phyloP scores from a whole-genome alignment of 2,797 vertebrate genomes.

The Danio aesculapii region DNA sequence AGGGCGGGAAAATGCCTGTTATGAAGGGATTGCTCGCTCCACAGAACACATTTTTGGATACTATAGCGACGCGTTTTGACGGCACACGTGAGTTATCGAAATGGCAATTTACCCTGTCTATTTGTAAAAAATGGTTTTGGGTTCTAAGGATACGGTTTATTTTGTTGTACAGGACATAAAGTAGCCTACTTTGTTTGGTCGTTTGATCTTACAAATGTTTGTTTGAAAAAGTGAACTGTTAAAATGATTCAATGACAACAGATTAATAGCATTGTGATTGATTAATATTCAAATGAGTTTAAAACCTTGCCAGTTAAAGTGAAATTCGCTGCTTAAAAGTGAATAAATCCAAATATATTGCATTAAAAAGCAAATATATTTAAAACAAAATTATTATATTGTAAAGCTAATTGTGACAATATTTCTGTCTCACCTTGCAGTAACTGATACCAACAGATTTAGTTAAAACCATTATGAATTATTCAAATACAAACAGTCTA shows the following conservation, averaged over 20 bases:
- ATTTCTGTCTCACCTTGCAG: too few species aligned
- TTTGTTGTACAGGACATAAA: background rate
- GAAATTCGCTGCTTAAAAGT: background rate
- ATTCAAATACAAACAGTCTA: too few species aligned
- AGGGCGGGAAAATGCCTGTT: conserved; percentile 95
- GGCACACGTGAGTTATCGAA: conserved; percentile 94
- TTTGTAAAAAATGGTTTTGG: conserved; percentile 5
- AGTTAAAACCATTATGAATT: too few species aligned
- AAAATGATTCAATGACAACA: background rate
- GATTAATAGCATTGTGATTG: background rate
- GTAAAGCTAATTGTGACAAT: too few species aligned
- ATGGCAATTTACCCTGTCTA: background rate
- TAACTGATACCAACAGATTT: too few species aligned
- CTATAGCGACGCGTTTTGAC: conserved; percentile 97
- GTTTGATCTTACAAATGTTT: background rate
- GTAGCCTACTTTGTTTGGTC: background rate
- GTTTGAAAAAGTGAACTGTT: background rate
- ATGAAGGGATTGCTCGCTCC: conserved; percentile 99
- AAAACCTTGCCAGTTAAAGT: background rate
- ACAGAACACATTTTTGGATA: conserved; percentile 98
- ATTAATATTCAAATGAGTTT: background rate
- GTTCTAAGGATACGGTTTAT: background rate
- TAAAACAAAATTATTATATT: too few species aligned
- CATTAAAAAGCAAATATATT: background rate
- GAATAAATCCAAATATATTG: background rate